phyloP scores from a whole-genome alignment of 2,888 invertebrate species.

The Teleogryllus oceanicus region DNA sequence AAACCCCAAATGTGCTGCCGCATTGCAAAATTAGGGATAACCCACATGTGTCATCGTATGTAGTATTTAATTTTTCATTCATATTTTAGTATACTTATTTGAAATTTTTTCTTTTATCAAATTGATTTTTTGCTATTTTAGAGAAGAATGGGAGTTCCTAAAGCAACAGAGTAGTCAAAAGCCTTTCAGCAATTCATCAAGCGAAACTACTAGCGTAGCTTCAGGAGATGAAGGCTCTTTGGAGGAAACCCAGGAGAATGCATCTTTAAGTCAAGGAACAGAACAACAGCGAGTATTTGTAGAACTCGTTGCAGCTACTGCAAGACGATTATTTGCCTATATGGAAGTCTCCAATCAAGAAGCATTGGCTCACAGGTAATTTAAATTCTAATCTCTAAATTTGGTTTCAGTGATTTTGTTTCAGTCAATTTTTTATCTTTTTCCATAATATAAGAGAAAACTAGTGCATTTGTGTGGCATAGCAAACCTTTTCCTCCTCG shows the following conservation, averaged over 20 bases:
- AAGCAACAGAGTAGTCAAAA: slow-evolving; percentile 49
- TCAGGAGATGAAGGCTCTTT: slow-evolving; percentile 44
- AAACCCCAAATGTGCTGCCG: slow-evolving; percentile 91
- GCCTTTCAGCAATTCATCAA: slow-evolving; percentile 30
- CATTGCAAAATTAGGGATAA: slow-evolving; percentile 90
- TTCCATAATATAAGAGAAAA: neutral
- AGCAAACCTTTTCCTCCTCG: too few species aligned
- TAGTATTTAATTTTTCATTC: slow-evolving; percentile 38
- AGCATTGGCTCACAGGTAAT: slow-evolving; percentile 60
- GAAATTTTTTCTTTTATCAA: neutral
- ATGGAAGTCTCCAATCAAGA: slow-evolving; percentile 74
- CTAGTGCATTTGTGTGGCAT: too few species aligned
- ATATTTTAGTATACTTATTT: neutral
- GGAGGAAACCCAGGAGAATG: slow-evolving; percentile 45
- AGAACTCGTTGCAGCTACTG: slow-evolving; percentile 69
- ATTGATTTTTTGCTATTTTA: slow-evolving; percentile 48
- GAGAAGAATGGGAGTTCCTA: slow-evolving; percentile 94
- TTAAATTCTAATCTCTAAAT: neutral
- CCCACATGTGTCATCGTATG: slow-evolving; percentile 91
- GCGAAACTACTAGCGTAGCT: slow-evolving; percentile 37
- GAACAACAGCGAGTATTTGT: slow-evolving; percentile 80
- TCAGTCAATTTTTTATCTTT: slow-evolving; percentile 20
- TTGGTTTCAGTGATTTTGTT: neutral
- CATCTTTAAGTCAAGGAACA: slow-evolving; percentile 48
- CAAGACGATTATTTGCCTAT: slow-evolving; percentile 70